These are phyloP conservation scores for Phalacrocorax aristotelis DNA, from an alignment of 2,113 vertebrate genomes.

Conservation along the genomic window DNA sequence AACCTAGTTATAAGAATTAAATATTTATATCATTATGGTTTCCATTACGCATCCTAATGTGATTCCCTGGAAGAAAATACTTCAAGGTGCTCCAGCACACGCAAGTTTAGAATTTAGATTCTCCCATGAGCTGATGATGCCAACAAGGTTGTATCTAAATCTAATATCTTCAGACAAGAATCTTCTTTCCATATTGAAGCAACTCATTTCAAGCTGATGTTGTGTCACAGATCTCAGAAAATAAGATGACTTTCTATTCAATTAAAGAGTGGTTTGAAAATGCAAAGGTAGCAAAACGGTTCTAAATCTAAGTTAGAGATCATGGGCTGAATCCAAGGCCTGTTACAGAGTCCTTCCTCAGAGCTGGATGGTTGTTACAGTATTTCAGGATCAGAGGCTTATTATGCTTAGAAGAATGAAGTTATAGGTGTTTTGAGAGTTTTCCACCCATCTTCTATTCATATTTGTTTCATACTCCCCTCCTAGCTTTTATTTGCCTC, in stretches of 20 bases:
- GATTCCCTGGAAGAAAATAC: conserved; percentile 31
- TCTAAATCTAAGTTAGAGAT: neutral
- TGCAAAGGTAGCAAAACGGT: neutral
- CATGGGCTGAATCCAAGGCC: neutral
- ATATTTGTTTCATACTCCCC: neutral
- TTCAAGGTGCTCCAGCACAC: neutral
- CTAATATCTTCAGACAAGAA: neutral
- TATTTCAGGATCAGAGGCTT: neutral
- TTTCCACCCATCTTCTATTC: neutral
- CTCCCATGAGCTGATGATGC: neutral
- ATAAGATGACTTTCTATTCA: neutral
- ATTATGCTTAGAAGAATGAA: neutral
- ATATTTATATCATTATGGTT: conserved; percentile 64
- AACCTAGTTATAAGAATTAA: conserved; percentile 66
- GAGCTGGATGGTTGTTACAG: neutral
- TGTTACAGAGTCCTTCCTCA: neutral
- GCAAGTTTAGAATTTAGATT: neutral
- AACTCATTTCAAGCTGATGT: neutral
- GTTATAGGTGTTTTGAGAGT: neutral
- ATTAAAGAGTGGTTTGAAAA: neutral
- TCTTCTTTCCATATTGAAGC: neutral
- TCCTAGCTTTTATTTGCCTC: neutral
- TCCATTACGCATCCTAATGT: conserved; percentile 47
- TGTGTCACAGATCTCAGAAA: neutral
- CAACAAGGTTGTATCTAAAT: neutral